Evolutionary conservation across 2,888 invertebrate genomes (phyloP), one percentile per base, ranked within the genome.

Genomic region (Hyposoter dolosus): DNA sequence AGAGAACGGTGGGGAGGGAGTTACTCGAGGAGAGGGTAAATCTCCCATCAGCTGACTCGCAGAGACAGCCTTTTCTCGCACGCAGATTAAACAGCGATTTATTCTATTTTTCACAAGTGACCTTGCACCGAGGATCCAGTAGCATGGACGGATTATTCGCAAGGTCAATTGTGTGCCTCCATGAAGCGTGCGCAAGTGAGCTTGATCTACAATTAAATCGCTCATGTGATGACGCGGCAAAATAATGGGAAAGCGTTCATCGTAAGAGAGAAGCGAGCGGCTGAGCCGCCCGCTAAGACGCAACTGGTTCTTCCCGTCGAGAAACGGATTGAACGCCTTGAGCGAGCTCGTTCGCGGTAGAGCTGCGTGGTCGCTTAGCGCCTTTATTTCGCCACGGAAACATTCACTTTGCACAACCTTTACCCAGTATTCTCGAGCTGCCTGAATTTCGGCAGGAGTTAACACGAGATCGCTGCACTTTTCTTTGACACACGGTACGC

Each of bases 61-160:
- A 3, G 72, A 17, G 0, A 50, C 65, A 5, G 80, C 65, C 1
- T 65, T 47, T 72, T 72, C 72, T n/a, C 85, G 53, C 7, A 83
- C 87, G 71, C 89, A 89, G 0, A 4, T 66, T 6, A 88, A 3
- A 72, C 90, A 90, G 3, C 66, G 65, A 19, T 83, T 74, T n/a
- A 88, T 84, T n/a, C 19, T 0, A 0, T 19, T 0, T 40, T 80
- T 82, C 1, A 82, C 78, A 5, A 71, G 66, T 2, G 71, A 47
- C 76, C 85, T 43, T 0, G 77, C 74, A 1, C 85, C 82, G 32
- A 88, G 43, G 6, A 88, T 83, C 87, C 88, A 87, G 63, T 87
- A 87, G 19, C 50, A 43, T 15, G 69, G 76, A 1, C 85, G 60
- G 0, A 87, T 9, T 2, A 76, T 47, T 0, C 65, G 53, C 0